phyloP scores from a whole-genome alignment of 2,113 vertebrate species.

The Oncorhynchus kisutch region DNA sequence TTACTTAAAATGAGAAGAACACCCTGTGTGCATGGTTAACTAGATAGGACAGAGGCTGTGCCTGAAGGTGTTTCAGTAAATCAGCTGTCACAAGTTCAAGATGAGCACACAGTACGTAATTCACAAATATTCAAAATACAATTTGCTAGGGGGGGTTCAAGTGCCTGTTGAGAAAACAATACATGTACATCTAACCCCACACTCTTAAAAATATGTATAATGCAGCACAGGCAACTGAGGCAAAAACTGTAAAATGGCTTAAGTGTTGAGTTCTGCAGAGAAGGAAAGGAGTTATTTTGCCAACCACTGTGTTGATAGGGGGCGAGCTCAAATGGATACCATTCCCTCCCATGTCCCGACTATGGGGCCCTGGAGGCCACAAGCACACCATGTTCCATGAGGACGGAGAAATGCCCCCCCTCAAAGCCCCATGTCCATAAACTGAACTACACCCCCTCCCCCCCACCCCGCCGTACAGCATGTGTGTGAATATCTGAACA shows the following conservation, averaged over 20 bases:
- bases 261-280: neutral
- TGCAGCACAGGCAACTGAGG: neutral
- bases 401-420: conserved; percentile 39
- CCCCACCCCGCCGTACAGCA: conserved; percentile 43
- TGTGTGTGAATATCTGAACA: conserved; percentile 61
- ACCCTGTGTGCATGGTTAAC: neutral
- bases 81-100: neutral
- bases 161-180: neutral
- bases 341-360: conserved; percentile 16
- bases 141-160: neutral
- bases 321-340: conserved; percentile 2
- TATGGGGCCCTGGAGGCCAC: conserved; percentile 11
- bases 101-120: neutral
- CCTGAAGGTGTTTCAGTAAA: neutral
- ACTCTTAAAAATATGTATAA: neutral
- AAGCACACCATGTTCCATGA: conserved; percentile 58
- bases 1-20: neutral
- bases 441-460: conserved; percentile 4
- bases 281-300: neutral
- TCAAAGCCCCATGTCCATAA: neutral
- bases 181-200: neutral
- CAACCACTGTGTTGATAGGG: neutral
- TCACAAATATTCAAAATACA: neutral
- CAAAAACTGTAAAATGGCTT: neutral
- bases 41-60: neutral